These are phyloP conservation scores for Dynastes maya DNA, from an alignment of 2,888 invertebrate species.

Conservation along the genomic window DNA sequence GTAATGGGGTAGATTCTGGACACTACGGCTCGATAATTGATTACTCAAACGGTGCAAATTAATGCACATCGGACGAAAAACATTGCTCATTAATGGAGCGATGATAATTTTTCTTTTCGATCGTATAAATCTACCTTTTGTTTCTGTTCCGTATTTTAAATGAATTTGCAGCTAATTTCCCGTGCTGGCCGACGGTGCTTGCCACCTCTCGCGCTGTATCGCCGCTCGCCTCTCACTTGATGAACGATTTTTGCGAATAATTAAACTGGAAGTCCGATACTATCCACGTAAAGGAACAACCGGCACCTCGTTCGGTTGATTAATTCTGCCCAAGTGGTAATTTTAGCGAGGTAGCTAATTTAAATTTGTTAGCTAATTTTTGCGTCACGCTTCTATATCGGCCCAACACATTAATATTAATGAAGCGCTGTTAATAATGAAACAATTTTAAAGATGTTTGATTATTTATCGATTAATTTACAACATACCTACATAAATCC, in stretches of 20 bases:
- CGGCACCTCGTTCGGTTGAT: constrained; percentile 24
- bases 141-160: not conserved
- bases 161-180: constrained; percentile 28
- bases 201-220: not conserved
- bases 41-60: constrained; percentile 23
- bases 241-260: constrained; percentile 44
- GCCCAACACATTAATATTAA: constrained; percentile 22
- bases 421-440: constrained; percentile 12
- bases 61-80: constrained; percentile 22
- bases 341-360: constrained; percentile 32
- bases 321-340: constrained; percentile 34
- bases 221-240: constrained; percentile 16
- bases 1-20: not conserved
- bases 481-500: not conserved
- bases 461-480: constrained; percentile 10
- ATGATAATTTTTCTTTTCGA: constrained; percentile 25
- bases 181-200: not conserved
- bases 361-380: constrained; percentile 39
- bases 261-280: constrained; percentile 39
- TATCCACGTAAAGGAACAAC: constrained; percentile 18
- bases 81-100: constrained; percentile 29
- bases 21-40: constrained; percentile 20
- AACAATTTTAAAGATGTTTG: constrained; percentile 1
- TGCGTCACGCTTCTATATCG: constrained; percentile 9
- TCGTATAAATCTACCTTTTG: not conserved